Conservation (phyloP, 2,888 invertebrate species). For the Catocala sponsa region DNA sequence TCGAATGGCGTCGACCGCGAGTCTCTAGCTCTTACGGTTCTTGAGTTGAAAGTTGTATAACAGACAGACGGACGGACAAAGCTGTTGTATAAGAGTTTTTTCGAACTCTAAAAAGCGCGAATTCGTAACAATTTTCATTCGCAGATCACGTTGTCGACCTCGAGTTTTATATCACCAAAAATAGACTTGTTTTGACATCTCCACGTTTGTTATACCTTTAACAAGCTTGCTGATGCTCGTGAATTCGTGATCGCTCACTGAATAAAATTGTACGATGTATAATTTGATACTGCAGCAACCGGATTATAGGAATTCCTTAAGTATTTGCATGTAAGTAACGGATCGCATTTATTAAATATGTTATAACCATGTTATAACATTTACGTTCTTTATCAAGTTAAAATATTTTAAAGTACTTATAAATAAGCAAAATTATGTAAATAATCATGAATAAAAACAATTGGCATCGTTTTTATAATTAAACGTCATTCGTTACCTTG, state of each 20-base stretch:
- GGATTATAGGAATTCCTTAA: not conserved
- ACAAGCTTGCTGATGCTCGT: constrained; percentile 9
- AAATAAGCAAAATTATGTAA: no score
- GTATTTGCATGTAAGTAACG: not conserved
- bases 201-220: constrained; percentile 40
- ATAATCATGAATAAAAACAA: no score
- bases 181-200: constrained; percentile 66
- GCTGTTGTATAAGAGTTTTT: no score
- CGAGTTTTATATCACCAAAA: constrained; percentile 66
- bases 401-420: no score
- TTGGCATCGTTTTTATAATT: not conserved
- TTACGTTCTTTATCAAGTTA: not conserved
- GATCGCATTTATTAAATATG: not conserved
- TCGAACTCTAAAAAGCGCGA: no score
- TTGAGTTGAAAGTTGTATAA: no score
- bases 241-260: constrained; percentile 4
- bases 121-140: constrained; percentile 42
- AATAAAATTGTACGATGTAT: constrained; percentile 12
- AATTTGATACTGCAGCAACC: no score
- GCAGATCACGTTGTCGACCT: constrained; percentile 62
- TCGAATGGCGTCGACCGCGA: no score
- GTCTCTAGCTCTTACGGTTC: no score
- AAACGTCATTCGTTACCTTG: constrained; percentile 22
- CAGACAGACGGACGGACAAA: no score
- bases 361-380: not conserved